These are phyloP conservation scores for Graptemys geographica DNA, from an alignment of 2,797 vertebrate genomes.

Conservation along the genomic window DNA sequence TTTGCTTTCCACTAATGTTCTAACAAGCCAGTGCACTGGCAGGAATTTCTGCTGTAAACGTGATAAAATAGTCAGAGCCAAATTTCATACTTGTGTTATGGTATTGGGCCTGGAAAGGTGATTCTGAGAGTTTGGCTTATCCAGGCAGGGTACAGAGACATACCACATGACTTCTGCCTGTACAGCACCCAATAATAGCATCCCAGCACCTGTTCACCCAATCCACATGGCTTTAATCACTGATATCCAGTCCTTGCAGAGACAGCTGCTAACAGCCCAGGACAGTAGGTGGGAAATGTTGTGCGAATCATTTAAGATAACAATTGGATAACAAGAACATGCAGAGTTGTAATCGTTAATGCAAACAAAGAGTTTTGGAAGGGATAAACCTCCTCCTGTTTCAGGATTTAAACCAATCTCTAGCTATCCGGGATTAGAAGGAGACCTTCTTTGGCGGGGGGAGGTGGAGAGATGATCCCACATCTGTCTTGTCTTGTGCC, in stretches of 20 bases:
- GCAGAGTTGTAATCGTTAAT: not conserved
- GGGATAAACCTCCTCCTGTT: not conserved
- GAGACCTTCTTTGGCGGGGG: not conserved
- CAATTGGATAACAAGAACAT: not conserved
- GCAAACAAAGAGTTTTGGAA: not conserved
- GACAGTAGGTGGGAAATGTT: not conserved
- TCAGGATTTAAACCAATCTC: not conserved
- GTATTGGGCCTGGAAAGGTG: not conserved
- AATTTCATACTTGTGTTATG: not conserved
- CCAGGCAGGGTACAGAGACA: not conserved
- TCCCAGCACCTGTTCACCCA: not conserved
- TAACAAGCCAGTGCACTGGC: not conserved
- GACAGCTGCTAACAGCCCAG: not conserved
- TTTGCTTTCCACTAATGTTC: not conserved
- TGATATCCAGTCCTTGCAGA: not conserved
- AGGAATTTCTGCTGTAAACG: not conserved
- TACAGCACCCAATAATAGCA: not conserved
- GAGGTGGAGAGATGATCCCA: not conserved
- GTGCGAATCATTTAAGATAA: not conserved
- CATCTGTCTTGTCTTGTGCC: rapidly evolving
- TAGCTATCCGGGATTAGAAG: not conserved
- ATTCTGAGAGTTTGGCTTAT: not conserved
- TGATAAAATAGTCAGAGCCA: not conserved
- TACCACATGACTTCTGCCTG: not conserved
- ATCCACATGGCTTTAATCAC: not conserved